phyloP scores from a whole-genome alignment of 2,797 vertebrate genomes.

The Lacerta viridis region DNA sequence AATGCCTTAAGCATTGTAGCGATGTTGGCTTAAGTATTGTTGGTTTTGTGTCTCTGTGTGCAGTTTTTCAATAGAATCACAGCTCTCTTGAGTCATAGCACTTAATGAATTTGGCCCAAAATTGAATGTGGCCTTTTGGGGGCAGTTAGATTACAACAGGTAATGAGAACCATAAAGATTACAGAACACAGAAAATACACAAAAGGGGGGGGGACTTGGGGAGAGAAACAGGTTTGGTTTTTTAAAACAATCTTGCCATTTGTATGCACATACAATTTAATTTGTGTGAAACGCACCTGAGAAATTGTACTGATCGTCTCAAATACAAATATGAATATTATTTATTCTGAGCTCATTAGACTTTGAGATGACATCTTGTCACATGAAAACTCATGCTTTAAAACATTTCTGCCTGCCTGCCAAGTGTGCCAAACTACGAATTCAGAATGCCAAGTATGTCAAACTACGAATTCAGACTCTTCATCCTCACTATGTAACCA shows the following conservation, averaged over 20 bases:
- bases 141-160: not conserved
- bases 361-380: no score
- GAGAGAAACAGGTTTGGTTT: not conserved
- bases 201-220: not conserved
- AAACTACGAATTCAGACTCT: no score
- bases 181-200: not conserved
- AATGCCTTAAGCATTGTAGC: not conserved
- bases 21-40: not conserved
- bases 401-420: no score
- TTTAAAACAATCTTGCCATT: not conserved
- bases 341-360: no score
- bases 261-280: no score
- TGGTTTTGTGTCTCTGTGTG: not conserved
- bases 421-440: no score
- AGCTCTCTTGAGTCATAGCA: not conserved
- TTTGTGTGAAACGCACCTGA: not conserved
- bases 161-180: not conserved
- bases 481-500: no score
- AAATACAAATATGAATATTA: no score
- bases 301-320: not conserved
- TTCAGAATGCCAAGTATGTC: no score
- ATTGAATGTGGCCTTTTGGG: not conserved
- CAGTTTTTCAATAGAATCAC: no score
- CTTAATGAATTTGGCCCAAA: conserved; percentile 1
- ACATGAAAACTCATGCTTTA: no score